Base-by-base conservation (phyloP, 2,888 invertebrate species). In the Platycheirus albimanus region DNA sequence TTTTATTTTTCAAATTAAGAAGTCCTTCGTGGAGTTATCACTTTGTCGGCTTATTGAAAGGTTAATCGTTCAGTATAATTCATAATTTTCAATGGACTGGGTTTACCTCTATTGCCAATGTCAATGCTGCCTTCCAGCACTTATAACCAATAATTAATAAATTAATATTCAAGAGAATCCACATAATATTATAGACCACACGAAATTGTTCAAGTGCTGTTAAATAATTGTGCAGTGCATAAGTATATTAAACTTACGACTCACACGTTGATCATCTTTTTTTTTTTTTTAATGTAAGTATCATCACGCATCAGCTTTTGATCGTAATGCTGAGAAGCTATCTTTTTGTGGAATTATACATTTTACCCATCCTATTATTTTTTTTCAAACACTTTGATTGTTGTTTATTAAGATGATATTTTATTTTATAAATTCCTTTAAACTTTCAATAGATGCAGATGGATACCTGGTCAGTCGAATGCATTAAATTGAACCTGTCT, bases 161-260 rank as follows among this genome's bases (percentile, higher is more conserved):
- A 81, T 81, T 81, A 81, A 81, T 67, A 81, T 81, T 81, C 81
- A 81, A 77, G 71, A 63, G 81, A 61, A 77, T 81, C 66, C 63
- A 41, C 54, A 63, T 67, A 72, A 67, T 43, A 72, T 81, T 71
- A 47, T 71, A 72, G 80, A 69, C 61, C 8, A 33, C 5, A 33
- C 8, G 30, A 70, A 63, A 51, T 58, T 43, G 49, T 41, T 64
- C 15, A 56, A 74, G 36, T 74, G 56, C 15, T 36, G 54, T 54
- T n/a, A n/a, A n/a, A n/a, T 36, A 10, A 30, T 41, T 63, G 10
- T 49, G 69, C 51, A 61, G 51, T 24, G 20, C 41, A 61, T 61
- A 51, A 49, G 19, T 61, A 13, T 41, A 5, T 41, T 41, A 13
- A 3, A 33, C 30, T 4, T 4, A 33, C 8, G 30, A n/a, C 41